phyloP scores from a whole-genome alignment of 1,140 invertebrate genomes.

The Drosophila nasuta region DNA sequence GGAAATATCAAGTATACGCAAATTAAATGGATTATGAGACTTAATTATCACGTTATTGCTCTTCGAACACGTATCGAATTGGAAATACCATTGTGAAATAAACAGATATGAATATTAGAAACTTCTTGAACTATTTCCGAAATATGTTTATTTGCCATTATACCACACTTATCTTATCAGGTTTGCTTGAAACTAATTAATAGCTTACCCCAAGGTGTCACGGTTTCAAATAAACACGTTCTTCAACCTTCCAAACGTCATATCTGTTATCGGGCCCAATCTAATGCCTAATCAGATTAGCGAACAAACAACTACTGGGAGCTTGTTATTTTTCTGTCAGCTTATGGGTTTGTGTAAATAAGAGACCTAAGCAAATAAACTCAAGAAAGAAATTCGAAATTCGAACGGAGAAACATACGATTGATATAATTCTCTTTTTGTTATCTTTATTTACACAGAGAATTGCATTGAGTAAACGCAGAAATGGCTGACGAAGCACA shows the following conservation, averaged over 20 bases:
- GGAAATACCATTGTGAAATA: constrained; percentile 17
- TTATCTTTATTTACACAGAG: constrained; percentile 20
- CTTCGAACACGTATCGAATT: neutral
- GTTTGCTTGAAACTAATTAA: neutral
- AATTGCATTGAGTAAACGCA: constrained; percentile 75
- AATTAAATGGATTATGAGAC: constrained; percentile 27
- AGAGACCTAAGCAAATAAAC: constrained; percentile 14
- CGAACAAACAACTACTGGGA: constrained; percentile 3
- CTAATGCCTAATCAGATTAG: neutral
- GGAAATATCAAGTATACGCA: constrained; percentile 24
- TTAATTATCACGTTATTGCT: constrained; percentile 23
- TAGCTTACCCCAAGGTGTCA: neutral
- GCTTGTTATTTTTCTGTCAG: constrained; percentile 4
- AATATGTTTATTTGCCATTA: neutral
- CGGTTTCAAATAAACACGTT: neutral
- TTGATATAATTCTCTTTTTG: neutral
- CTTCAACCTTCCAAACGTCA: constrained; percentile 5
- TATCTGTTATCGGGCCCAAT: constrained; percentile 2
- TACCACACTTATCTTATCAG: constrained; percentile 24
- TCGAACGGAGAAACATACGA: neutral
- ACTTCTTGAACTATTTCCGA: neutral
- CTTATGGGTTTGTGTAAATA: neutral
- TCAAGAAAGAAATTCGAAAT: neutral
- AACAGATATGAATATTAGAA: neutral
- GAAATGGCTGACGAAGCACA: constrained; percentile 85